These are phyloP conservation scores for Puffinus mauretanicus DNA, from an alignment of 2,113 vertebrate species.

Conservation along the genomic window DNA sequence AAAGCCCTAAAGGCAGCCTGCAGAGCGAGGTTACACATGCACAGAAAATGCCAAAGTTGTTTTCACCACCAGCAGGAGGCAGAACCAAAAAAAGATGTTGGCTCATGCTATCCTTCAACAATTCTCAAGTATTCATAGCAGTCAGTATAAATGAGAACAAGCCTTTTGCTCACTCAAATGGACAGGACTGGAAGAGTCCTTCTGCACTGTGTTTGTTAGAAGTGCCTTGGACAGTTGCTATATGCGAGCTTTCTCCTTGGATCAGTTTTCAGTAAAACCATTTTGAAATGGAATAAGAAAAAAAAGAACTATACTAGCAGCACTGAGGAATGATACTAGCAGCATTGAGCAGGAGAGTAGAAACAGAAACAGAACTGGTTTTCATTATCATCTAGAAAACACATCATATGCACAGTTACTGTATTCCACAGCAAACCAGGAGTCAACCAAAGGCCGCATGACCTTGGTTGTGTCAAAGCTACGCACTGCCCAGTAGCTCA, in stretches of 20 bases:
- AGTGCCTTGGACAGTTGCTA: neutral
- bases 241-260: neutral
- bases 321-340: neutral
- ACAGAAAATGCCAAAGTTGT: neutral
- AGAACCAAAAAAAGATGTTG: neutral
- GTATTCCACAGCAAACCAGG: neutral
- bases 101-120: neutral
- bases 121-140: neutral
- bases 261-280: neutral
- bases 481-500: neutral
- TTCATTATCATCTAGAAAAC: neutral
- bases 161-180: neutral
- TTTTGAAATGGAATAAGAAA: neutral
- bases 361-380: neutral
- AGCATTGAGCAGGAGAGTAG: neutral
- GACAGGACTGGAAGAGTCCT: neutral
- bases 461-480: neutral
- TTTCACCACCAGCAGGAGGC: neutral
- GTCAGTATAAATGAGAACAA: neutral
- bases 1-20: neutral
- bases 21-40: fast-evolving
- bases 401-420: neutral
- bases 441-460: neutral
- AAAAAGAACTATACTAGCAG: neutral
- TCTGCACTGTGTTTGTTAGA: neutral